A percentile compares a stretch with the other conserved stretches of the same genome.
These are phyloP conservation scores for Reinhardtius hippoglossoides DNA, from an alignment of 2,113 vertebrate genomes.

Conservation along the genomic window DNA sequence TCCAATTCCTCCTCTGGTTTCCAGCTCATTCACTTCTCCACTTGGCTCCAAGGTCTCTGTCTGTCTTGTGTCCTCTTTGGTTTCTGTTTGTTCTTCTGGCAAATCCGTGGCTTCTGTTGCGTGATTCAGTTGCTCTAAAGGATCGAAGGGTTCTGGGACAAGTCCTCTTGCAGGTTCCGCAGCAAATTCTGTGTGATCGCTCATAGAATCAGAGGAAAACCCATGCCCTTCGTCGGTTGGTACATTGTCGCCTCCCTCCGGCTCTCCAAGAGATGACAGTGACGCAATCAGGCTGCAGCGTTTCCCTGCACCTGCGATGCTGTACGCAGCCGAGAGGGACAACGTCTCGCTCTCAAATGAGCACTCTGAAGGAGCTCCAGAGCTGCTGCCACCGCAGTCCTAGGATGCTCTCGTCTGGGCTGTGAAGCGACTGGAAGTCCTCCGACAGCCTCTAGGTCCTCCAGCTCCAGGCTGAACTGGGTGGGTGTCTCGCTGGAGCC, in stretches of 20 bases:
- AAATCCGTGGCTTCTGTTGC: neutral
- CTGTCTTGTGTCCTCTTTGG: neutral
- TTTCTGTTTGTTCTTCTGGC: constrained; percentile 27
- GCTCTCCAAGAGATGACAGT: constrained; percentile 74
- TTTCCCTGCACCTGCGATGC: constrained; percentile 35
- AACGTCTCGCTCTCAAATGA: constrained; percentile 82
- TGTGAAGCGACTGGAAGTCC: constrained; percentile 30
- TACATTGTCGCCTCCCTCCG: constrained; percentile 71
- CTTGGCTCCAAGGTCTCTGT: constrained; percentile 49
- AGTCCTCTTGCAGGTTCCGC: constrained; percentile 15
- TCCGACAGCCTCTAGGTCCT: constrained; percentile 41
- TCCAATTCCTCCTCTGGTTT: constrained; percentile 78
- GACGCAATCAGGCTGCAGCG: constrained; percentile 80
- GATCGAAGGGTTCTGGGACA: constrained; percentile 12
- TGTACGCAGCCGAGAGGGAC: constrained; percentile 62
- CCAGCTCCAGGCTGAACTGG: constrained; percentile 82
- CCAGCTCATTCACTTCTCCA: constrained; percentile 80
- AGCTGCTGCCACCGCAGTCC: constrained; percentile 72
- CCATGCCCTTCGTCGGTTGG: constrained; percentile 80
- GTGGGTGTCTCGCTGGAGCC: constrained; percentile 81
- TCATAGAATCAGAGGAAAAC: constrained; percentile 86
- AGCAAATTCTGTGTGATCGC: constrained; percentile 81
- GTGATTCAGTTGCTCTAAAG: constrained; percentile 21
- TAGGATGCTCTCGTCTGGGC: constrained; percentile 20
- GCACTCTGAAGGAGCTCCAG: constrained; percentile 81